phyloP scores from a whole-genome alignment of 2,113 vertebrate species.

The Desmodus rotundus region DNA sequence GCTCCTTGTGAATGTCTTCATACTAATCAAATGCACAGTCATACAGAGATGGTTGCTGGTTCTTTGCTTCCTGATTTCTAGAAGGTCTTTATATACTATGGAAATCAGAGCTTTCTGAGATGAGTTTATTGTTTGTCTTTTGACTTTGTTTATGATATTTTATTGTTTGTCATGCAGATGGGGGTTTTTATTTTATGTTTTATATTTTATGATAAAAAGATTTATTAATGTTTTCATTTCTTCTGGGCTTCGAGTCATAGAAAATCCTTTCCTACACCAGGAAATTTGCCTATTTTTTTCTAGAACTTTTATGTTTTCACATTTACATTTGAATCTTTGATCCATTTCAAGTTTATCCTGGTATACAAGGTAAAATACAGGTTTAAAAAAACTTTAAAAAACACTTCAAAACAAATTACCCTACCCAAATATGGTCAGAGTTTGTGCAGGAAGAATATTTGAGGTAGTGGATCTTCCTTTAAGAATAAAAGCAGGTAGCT shows the following conservation, averaged over 20 bases:
- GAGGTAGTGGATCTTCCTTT: not conserved
- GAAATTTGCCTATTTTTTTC: not conserved
- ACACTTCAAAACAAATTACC: not conserved
- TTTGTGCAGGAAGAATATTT: not conserved
- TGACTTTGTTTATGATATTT: not conserved
- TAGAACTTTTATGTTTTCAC: not conserved
- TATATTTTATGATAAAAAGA: not conserved
- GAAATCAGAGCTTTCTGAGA: not conserved
- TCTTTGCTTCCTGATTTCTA: not conserved
- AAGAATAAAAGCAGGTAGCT: not conserved
- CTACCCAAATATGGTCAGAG: not conserved
- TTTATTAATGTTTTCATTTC: not conserved
- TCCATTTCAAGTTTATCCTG: not conserved
- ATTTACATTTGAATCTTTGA: slow-evolving; percentile 28
- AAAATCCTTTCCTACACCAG: not conserved
- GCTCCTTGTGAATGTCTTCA: not conserved
- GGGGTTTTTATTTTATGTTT: not conserved
- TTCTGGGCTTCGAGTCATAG: not conserved
- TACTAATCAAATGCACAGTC: not conserved
- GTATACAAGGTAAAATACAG: not conserved
- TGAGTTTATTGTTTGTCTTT: not conserved
- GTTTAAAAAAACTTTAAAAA: not conserved
- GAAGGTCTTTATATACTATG: not conserved
- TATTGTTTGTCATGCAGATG: not conserved
- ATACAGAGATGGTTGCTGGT: not conserved